These are phyloP conservation scores for Diarsia mendica DNA, from an alignment of 2,888 invertebrate genomes.

Conservation along the genomic window DNA sequence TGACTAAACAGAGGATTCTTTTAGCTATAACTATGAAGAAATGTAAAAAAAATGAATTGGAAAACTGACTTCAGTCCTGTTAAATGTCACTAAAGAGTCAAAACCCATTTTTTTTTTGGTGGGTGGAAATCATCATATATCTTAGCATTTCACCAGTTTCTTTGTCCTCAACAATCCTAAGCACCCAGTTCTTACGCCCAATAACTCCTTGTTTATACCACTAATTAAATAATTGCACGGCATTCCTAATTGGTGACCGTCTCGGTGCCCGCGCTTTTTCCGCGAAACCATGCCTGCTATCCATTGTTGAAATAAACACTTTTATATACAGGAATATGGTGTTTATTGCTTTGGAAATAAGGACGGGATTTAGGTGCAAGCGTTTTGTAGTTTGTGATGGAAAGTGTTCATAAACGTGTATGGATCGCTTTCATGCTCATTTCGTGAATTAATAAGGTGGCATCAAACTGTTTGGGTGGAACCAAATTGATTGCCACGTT, in stretches of 20 bases:
- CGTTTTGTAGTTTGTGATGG: conserved; percentile 22
- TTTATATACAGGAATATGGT: conserved; percentile 3
- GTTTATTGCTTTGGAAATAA: neutral
- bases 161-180: conserved; percentile 30
- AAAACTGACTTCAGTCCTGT: too few relatives aligned
- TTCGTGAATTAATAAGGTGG: conserved; percentile 29
- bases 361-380: neutral
- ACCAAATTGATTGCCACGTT: neutral
- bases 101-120: too few relatives aligned
- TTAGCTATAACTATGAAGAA: neutral
- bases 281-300: conserved; percentile 38
- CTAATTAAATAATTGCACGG: conserved; percentile 65
- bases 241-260: conserved; percentile 60
- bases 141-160: neutral
- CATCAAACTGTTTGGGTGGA: neutral
- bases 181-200: conserved; percentile 2
- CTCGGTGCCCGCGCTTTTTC: conserved; percentile 55
- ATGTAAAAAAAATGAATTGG: neutral
- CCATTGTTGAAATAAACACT: conserved; percentile 44
- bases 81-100: neutral
- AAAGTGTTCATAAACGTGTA: conserved; percentile 42
- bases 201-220: conserved; percentile 43
- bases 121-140: too few relatives aligned
- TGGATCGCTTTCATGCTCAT: conserved; percentile 47
- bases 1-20: neutral